Base-by-base conservation (phyloP, 2,113 vertebrate genomes). In the Tiliqua scincoides region DNA sequence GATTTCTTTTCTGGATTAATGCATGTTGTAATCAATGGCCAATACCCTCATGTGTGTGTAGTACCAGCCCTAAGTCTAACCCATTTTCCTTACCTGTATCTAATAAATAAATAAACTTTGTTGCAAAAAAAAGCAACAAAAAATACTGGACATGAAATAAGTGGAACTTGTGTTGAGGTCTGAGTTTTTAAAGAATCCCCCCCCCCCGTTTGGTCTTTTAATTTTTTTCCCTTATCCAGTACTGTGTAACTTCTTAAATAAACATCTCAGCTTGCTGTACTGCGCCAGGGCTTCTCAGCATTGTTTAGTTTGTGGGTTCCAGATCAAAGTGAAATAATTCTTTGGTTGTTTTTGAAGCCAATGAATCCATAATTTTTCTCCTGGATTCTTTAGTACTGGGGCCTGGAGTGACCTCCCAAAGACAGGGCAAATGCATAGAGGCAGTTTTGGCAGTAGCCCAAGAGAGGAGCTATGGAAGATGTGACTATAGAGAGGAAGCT, bases 261-360 rank as follows among this genome's bases (percentile, higher is more conserved):
- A 81, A 81, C 20, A 52, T 23, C 63, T 82, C 10, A n/a, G 63
- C 43, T 82, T 82, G n/a, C 35, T 82, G 68, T 54, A 54, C 30
- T 70, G 35, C 65, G 54, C 18, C 52, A 35, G 30, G 79, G 15
- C 62, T 82, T 68, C 30, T 82, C 52, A 68, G 63, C 54, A 65
- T 65, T 82, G 54, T 82, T 82, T 82, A 43, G 43, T 70, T 82
- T 82, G 65, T 35, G 65, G 32, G 79, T 52, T 30, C 79, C 79
- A 70, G 79, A 70, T 30, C 54, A 43, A 68, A 43, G 43, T 5
- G 32, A 65, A 82, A 54, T 70, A 32, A 82, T 30, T 70, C 57
- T 40, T 52, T 43, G 4, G 70, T 82, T 70, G 63, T 65, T 82
- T 82, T 82, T 82, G 48, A 57, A 25, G 65, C 65, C 43, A 54